Conservation (phyloP, 2,888 invertebrate species). For the Eilema caniola region DNA sequence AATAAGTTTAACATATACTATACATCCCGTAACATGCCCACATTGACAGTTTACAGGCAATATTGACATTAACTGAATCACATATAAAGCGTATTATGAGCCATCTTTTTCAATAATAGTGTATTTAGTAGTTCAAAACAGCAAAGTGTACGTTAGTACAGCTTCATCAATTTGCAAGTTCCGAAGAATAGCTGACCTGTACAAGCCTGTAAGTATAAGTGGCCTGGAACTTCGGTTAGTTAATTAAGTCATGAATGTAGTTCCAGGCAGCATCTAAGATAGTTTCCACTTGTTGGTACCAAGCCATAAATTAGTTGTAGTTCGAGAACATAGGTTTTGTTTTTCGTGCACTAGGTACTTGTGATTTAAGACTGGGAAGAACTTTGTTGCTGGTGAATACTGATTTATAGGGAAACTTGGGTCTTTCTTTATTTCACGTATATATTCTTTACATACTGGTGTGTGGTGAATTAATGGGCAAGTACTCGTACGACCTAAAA, state of each 20-base stretch:
- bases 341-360: conserved; percentile 3
- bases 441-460: too few species aligned
- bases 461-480: too few species aligned
- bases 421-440: neutral
- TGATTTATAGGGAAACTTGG: neutral
- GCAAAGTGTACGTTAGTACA: neutral
- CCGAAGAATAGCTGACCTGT: conserved; percentile 35
- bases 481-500: too few species aligned
- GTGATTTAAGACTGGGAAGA: neutral
- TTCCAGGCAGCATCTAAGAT: conserved; percentile 21
- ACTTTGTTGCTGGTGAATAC: neutral
- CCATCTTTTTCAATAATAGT: too few species aligned
- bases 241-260: conserved; percentile 49
- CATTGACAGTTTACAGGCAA: too few species aligned
- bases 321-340: neutral
- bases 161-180: conserved; percentile 29
- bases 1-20: too few species aligned
- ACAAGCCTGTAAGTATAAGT: conserved; percentile 18
- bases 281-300: conserved; percentile 30
- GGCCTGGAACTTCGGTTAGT: conserved; percentile 39
- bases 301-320: neutral
- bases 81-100: too few species aligned
- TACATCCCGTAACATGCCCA: too few species aligned
- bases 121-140: neutral
- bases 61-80: too few species aligned